Base-by-base conservation (phyloP, 1,140 invertebrate genomes). In the Dinothrombium tinctorium region DNA sequence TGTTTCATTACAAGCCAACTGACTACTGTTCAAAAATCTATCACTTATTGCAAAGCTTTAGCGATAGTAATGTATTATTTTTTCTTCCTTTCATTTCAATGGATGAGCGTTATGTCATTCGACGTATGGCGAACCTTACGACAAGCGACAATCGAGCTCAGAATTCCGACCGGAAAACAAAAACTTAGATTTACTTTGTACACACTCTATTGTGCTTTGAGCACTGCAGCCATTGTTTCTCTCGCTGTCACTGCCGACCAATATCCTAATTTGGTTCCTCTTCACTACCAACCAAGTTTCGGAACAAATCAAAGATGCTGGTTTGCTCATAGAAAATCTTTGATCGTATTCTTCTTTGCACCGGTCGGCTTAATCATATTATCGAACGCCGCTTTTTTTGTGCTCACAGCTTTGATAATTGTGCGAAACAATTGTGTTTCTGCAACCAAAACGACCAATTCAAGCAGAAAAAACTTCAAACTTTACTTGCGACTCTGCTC, bases 31-130 rank as follows among this genome's bases (percentile, higher is more conserved):
- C 31, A 32, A 17, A 19, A 24, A 23, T 9, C 22, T 12, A 4
- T 3, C 19, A 21, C n/a, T 1, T 22, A 37, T 31, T 64, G 63
- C 44, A 49, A 49, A 11, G 49, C 54, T 0, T 50, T 63, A 12
- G 67, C 61, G 0, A 50, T 65, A 1, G 37, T 55, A 12, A 59
- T 63, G 2, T 66, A 66, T 44, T 69, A 64, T 50, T 50, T 58
- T 23, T 67, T 68, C 49, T 54, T 69, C 21, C 56, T 62, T 0
- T 59, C 67, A 0, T 70, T 70, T 48, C 63, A 62, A 42, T 71
- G 69, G 69, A 69, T 67, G 62, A 62, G 64, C 33, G 60, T 66
- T 2, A 62, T 71, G 54, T 59, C 68, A 0, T 69, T 62, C 50
- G 69, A 70, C 48, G 59, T 69, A 2, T 70, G 59, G 55, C 51